A percentile compares a stretch with the other conserved stretches of the same genome.
These are phyloP conservation scores for Clarias macrocephalus DNA, from an alignment of 2,113 vertebrate genomes.

Conservation along the genomic window DNA sequence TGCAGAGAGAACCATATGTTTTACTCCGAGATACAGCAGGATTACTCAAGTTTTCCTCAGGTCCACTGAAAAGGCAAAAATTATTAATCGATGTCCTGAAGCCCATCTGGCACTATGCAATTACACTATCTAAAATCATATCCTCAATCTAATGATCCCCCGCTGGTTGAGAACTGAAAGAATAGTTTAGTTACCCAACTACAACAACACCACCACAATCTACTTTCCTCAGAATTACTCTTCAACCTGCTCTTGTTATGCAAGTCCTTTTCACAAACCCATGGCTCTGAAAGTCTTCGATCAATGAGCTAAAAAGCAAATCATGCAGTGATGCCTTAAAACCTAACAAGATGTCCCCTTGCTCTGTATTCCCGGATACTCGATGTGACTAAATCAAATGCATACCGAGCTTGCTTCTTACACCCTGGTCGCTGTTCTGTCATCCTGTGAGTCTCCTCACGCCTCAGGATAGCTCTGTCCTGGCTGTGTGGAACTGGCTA, in stretches of 20 bases:
- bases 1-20: background rate
- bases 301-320: background rate
- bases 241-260: background rate
- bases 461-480: slow-evolving; percentile 30
- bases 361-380: background rate
- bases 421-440: background rate
- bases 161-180: slow-evolving; percentile 39
- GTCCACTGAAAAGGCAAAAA: slow-evolving; percentile 5
- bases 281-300: slow-evolving; percentile 8
- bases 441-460: background rate
- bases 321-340: slow-evolving; percentile 20
- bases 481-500: slow-evolving; percentile 10
- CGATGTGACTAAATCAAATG: background rate
- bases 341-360: background rate
- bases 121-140: slow-evolving; percentile 24
- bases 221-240: slow-evolving; percentile 17
- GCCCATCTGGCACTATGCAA: slow-evolving; percentile 22
- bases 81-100: slow-evolving; percentile 24
- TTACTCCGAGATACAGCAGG: background rate
- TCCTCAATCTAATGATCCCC: slow-evolving; percentile 39
- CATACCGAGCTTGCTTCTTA: slow-evolving; percentile 20
- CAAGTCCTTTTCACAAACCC: slow-evolving; percentile 14
- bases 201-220: slow-evolving; percentile 4
- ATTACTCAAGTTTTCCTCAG: background rate
- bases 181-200: slow-evolving; percentile 25